These are phyloP conservation scores for Pterophyllum scalare DNA, from an alignment of 2,113 vertebrate genomes.

Conservation along the genomic window DNA sequence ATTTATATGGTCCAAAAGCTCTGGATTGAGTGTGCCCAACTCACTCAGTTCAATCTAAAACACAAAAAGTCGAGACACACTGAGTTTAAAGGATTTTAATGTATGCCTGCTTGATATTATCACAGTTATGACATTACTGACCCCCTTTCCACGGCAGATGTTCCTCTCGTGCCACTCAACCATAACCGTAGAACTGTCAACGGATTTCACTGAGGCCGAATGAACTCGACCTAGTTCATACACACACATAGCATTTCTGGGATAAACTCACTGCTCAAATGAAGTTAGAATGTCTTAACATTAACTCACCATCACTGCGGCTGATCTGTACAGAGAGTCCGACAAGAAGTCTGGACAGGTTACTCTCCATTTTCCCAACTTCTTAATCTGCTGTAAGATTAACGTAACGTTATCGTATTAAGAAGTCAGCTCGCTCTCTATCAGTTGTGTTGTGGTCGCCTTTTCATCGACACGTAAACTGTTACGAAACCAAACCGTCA, in stretches of 20 bases:
- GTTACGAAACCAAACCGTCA: not conserved
- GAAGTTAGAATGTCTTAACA: not conserved
- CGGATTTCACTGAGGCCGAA: slow-evolving; percentile 66
- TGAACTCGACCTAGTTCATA: slow-evolving; percentile 76
- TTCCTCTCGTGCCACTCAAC: slow-evolving; percentile 78
- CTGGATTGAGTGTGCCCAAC: slow-evolving; percentile 67
- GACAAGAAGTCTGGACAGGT: slow-evolving; percentile 49
- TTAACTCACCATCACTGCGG: slow-evolving; percentile 76
- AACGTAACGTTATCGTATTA: not conserved
- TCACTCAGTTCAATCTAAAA: slow-evolving; percentile 65
- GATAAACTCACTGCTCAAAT: not conserved
- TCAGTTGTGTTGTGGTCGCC: too few relatives aligned
- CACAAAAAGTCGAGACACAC: not conserved
- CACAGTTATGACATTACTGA: slow-evolving; percentile 34
- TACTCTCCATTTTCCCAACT: slow-evolving; percentile 52
- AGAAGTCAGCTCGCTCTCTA: not conserved
- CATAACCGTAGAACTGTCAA: slow-evolving; percentile 64
- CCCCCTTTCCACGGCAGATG: slow-evolving; percentile 74
- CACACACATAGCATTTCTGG: not conserved
- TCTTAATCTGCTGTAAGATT: not conserved
- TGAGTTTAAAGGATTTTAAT: not conserved
- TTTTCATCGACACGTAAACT: not conserved
- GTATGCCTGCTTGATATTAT: not conserved
- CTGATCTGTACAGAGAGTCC: slow-evolving; percentile 72
- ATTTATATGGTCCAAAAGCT: slow-evolving; percentile 54